phyloP scores from a whole-genome alignment of 2,888 invertebrate species.

The Podabrus alpinus region DNA sequence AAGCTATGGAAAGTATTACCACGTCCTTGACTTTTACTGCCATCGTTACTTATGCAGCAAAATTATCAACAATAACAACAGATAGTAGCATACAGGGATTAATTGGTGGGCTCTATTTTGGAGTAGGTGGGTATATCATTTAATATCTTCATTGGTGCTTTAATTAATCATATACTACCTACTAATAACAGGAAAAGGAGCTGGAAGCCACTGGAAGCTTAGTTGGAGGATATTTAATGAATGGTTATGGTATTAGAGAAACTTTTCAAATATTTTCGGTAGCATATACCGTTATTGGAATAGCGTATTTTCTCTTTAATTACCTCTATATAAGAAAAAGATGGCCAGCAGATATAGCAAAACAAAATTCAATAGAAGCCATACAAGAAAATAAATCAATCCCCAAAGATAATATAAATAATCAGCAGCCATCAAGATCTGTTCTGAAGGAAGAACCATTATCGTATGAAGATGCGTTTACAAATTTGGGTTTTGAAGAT shows the following conservation, averaged over 20 bases:
- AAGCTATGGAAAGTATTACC: conserved; percentile 78
- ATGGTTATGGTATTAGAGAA: conserved; percentile 70
- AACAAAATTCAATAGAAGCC: conserved; percentile 55
- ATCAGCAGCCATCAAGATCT: conserved; percentile 18
- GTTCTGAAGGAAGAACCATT: conserved; percentile 39
- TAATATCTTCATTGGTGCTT: neutral
- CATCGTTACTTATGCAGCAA: conserved; percentile 77
- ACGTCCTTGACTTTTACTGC: conserved; percentile 76
- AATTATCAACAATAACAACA: conserved; percentile 72
- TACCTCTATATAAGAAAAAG: conserved; percentile 65
- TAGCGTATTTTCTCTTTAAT: conserved; percentile 72
- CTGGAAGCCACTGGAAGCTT: conserved; percentile 78
- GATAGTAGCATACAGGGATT: conserved; percentile 78
- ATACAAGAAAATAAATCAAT: conserved; percentile 36
- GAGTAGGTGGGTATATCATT: conserved; percentile 65
- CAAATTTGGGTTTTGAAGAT: conserved; percentile 48
- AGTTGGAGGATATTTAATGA: conserved; percentile 76
- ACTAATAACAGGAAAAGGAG: conserved; percentile 66
- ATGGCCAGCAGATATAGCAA: conserved; percentile 62
- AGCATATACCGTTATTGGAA: conserved; percentile 65
- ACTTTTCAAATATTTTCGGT: conserved; percentile 74
- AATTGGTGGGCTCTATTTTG: conserved; percentile 79
- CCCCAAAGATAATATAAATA: conserved; percentile 32
- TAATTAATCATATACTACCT: conserved; percentile 7
- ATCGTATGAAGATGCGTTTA: conserved; percentile 47